Evolutionary conservation across 2,888 invertebrate genomes (phyloP), one percentile per base, ranked within the genome.

Genomic region (Ditylenchus weischeri): DNA sequence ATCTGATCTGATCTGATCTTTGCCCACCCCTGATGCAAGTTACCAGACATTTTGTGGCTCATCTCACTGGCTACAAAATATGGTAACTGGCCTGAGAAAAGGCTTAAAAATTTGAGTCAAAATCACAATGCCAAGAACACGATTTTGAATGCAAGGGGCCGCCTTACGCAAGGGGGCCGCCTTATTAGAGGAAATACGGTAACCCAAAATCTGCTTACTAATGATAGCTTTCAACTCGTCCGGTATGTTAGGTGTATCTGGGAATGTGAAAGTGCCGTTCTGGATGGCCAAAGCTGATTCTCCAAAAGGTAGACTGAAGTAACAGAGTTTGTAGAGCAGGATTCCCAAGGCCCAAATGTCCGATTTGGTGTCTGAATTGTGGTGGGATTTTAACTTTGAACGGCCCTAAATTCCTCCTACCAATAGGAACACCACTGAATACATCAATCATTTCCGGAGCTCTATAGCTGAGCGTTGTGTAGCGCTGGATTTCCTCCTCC

Each of bases 381-480:
- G 2, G 29, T 29, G 29, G 29, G 29, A 29, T 29, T n/a, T 29
- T 4, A 29, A 50, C 5, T 7, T 50, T 19, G 18, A 23, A 23
- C 57, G n/a, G n/a, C 66, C 5, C 23, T 36, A 54, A 35, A 61
- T n/a, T 21, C n/a, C 60, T 57, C 66, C 29, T 62, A 78, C 81
- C 90, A 74, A 93, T 91, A 60, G 88, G 86, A 84, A 89, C 89
- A 50, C 90, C 90, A 72, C 88, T 87, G 84, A 92, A 93, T 81
- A 93, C 87, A 84, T 93, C 92, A 48, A 93, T 89, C 93, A 93
- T 93, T 87, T 93, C 93, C 5, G 93, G 93, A 18, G 92, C 84
- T 72, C 93, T 87, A 84, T 93, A 93, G 74, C 91, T 90, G 63
- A 92, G 86, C 0, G 93, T 93, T 10, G 93, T 93, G 84, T 92